These are phyloP conservation scores for Platalea minor DNA, from an alignment of 2,797 vertebrate species.

Conservation along the genomic window DNA sequence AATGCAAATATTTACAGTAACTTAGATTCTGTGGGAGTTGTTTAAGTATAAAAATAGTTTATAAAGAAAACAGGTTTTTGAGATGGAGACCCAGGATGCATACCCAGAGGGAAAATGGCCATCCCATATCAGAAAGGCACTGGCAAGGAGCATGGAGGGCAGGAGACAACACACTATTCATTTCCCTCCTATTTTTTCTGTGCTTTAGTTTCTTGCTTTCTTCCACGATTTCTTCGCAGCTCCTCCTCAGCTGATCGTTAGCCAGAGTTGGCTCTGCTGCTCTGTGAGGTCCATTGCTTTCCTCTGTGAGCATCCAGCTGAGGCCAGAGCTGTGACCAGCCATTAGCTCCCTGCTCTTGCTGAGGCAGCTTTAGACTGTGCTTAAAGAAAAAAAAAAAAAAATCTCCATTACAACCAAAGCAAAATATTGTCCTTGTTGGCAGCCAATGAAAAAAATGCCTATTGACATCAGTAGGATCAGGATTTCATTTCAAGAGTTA, in stretches of 20 bases:
- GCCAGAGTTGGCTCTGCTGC: not conserved
- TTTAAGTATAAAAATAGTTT: not conserved
- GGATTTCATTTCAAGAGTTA: not conserved
- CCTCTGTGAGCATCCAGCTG: not conserved
- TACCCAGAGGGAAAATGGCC: not conserved
- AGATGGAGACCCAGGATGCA: not conserved
- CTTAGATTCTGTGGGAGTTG: not conserved
- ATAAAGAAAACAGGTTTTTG: not conserved
- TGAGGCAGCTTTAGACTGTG: not conserved
- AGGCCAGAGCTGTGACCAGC: not conserved
- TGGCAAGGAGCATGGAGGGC: not conserved
- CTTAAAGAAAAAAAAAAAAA: not conserved
- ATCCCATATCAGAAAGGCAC: not conserved
- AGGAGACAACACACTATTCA: not conserved
- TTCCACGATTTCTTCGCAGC: not conserved
- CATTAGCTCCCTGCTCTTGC: not conserved
- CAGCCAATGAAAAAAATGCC: not conserved
- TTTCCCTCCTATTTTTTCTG: not conserved
- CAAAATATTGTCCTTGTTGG: not conserved
- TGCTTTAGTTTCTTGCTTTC: not conserved
- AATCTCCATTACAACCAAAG: not conserved
- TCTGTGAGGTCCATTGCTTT: not conserved
- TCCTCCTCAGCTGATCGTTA: not conserved
- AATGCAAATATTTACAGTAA: not conserved
- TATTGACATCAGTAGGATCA: not conserved